A percentile compares a stretch with the other conserved stretches of the same genome.
phyloP scores from a whole-genome alignment of 2,888 invertebrate genomes.

The Branchellion lobata region DNA sequence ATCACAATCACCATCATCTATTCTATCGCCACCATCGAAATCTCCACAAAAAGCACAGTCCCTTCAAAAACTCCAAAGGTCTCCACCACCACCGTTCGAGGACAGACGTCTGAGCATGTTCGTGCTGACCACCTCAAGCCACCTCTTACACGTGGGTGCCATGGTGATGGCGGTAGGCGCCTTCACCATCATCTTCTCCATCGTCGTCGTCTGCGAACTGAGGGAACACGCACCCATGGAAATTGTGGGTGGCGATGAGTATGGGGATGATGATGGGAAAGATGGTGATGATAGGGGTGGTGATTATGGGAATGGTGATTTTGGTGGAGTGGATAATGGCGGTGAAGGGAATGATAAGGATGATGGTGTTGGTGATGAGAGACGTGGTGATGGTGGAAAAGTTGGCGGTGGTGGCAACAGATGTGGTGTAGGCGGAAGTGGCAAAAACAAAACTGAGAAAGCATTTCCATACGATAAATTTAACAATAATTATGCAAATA shows the following conservation, averaged over 20 bases:
- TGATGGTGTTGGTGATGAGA: constrained; percentile 17
- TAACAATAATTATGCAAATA: background rate
- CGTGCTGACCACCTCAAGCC: background rate
- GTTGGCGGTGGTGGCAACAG: constrained; percentile 13
- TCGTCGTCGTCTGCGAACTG: constrained; percentile 97
- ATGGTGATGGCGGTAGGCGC: constrained; percentile 96
- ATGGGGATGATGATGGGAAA: background rate
- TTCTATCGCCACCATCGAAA: background rate
- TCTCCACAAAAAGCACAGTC: too few species aligned
- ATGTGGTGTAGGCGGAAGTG: too few species aligned
- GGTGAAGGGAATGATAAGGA: background rate
- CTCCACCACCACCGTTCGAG: background rate
- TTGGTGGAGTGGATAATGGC: too few species aligned
- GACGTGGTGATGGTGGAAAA: constrained; percentile 2
- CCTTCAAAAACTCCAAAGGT: too few species aligned
- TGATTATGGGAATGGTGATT: background rate
- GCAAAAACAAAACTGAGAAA: too few species aligned
- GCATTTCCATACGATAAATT: too few species aligned
- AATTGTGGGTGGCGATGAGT: background rate
- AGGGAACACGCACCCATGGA: constrained; percentile 72
- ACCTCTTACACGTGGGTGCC: constrained; percentile 78
- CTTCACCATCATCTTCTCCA: constrained; percentile 93
- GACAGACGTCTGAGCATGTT: background rate
- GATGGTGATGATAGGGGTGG: background rate
- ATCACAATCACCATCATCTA: background rate